Conservation (phyloP, 2,888 invertebrate species). For the Mythimna pallens region DNA sequence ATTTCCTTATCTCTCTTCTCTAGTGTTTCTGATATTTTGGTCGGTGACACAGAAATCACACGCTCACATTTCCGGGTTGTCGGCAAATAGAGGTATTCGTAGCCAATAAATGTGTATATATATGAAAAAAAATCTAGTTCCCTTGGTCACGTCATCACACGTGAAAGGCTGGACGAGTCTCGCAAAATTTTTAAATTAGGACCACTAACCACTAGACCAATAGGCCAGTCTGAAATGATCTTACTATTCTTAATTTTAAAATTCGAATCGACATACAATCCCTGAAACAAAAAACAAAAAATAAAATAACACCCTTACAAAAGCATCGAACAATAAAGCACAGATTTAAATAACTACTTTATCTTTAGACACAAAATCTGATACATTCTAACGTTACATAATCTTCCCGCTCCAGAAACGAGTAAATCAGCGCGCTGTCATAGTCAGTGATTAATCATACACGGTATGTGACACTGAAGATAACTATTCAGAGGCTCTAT, state of each 20-base stretch:
- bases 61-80: background rate
- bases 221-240: no score
- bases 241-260: no score
- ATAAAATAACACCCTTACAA: background rate
- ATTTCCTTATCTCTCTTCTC: conserved; percentile 5
- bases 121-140: no score
- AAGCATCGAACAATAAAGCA: background rate
- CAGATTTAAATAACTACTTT: background rate
- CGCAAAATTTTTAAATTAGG: no score
- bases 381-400: conserved; percentile 16
- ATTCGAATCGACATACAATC: background rate
- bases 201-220: no score
- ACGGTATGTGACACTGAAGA: conserved; percentile 49
- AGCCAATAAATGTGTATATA: background rate
- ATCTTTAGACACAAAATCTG: background rate
- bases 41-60: background rate
- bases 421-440: conserved; percentile 37
- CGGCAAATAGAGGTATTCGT: background rate
- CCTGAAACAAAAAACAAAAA: no score
- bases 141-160: no score
- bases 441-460: conserved; percentile 52
- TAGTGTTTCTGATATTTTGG: conserved; percentile 7
- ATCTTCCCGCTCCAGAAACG: conserved; percentile 1
- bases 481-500: conserved; percentile 53
- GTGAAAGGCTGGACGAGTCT: no score